These are phyloP conservation scores for Tachystola acroxantha DNA, from an alignment of 2,888 invertebrate species.

Conservation along the genomic window DNA sequence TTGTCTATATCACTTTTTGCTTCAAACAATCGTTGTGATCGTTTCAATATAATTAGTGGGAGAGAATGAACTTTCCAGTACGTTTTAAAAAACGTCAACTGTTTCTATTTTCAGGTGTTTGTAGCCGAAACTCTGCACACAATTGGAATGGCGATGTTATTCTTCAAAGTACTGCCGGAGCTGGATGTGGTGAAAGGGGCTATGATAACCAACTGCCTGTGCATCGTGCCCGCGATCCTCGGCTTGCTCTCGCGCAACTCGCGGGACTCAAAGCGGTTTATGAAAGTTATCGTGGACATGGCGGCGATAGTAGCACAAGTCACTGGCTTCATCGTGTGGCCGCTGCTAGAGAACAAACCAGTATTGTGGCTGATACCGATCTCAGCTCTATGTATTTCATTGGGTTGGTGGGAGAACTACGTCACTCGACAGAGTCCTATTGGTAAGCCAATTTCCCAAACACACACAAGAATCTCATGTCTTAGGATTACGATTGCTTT, in stretches of 20 bases:
- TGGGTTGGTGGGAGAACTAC: constrained; percentile 99
- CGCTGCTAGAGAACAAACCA: constrained; percentile 86
- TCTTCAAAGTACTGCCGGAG: constrained; percentile 93
- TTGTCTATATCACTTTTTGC: constrained; percentile 6
- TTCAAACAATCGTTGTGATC: not conserved
- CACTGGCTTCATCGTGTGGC: constrained; percentile 95
- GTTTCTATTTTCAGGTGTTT: constrained; percentile 77
- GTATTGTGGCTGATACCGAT: constrained; percentile 92
- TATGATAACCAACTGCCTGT: constrained; percentile 97
- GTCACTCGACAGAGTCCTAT: constrained; percentile 92
- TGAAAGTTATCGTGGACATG: constrained; percentile 90
- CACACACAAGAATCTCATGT: too few species aligned
- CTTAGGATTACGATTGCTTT: too few species aligned
- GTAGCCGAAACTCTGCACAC: constrained; percentile 93
- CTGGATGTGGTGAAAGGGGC: constrained; percentile 96
- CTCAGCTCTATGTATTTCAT: constrained; percentile 90
- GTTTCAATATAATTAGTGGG: not conserved
- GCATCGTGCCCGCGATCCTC: constrained; percentile 89
- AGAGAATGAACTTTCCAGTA: constrained; percentile 1
- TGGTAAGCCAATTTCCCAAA: constrained; percentile 67
- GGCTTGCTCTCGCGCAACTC: constrained; percentile 89
- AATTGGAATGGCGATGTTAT: constrained; percentile 90
- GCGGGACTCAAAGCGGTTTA: constrained; percentile 86
- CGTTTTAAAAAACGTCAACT: not conserved
- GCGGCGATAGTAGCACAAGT: constrained; percentile 92